phyloP scores from a whole-genome alignment of 2,113 vertebrate species.

The Scomber japonicus region DNA sequence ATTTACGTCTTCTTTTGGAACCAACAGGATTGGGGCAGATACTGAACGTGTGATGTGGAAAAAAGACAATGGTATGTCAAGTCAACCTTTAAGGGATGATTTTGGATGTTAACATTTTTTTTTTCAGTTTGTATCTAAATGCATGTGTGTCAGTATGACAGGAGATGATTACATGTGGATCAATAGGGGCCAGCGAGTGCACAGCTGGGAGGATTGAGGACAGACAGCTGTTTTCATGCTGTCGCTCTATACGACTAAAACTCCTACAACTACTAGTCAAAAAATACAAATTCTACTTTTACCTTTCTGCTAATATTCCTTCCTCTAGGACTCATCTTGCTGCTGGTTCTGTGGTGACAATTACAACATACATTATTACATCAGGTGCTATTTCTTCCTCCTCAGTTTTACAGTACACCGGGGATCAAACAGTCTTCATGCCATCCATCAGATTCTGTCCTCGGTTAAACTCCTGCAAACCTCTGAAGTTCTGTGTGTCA shows the following conservation, averaged over 20 bases:
- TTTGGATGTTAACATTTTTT: not conserved
- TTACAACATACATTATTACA: too few relatives aligned
- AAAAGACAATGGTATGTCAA: too few relatives aligned
- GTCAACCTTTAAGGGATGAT: not conserved
- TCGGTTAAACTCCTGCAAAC: constrained; percentile 22
- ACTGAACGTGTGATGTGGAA: not conserved
- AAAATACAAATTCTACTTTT: not conserved
- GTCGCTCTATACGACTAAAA: not conserved
- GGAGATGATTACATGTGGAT: constrained; percentile 47
- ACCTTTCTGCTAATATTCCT: not conserved
- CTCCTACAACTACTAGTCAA: not conserved
- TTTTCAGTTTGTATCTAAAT: not conserved
- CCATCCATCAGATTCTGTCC: constrained; percentile 33
- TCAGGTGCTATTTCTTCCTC: too few relatives aligned
- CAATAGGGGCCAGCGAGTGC: constrained; percentile 32
- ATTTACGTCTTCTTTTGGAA: too few relatives aligned
- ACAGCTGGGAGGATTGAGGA: constrained; percentile 38
- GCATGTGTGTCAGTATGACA: constrained; percentile 29
- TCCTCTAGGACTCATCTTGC: not conserved
- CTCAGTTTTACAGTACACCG: not conserved
- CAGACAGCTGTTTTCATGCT: constrained; percentile 48
- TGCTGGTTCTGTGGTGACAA: too few relatives aligned
- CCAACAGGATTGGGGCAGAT: not conserved
- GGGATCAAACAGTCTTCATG: constrained; percentile 40
- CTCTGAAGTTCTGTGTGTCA: not conserved